Evolutionary conservation across 2,888 invertebrate species (phyloP), one percentile per base, ranked within the genome.

Genomic region (Rhyacophila evoluta): DNA sequence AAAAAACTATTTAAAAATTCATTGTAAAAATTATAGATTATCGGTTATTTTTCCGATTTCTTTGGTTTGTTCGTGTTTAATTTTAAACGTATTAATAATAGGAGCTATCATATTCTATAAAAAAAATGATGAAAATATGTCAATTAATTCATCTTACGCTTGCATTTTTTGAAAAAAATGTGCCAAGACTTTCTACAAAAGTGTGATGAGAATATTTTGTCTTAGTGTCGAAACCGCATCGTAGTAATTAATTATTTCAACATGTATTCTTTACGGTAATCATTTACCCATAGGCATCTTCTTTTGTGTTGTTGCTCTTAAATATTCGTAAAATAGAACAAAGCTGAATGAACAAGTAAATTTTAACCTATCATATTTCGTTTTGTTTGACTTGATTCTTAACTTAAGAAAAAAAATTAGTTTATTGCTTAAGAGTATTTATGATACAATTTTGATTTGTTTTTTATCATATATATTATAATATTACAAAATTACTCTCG

Each of bases 381-480:
- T 55, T 55, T 55, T 25, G 55, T 25, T 70, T 69, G 75, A 69
- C 36, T 75, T 70, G 72, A 72, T 69, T 72, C 78, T 78, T 74
- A 72, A 76, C 67, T 77, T 79, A 79, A 79, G 76, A 79, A 79
- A 79, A 6, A 79, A 79, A 77, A 79, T 79, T 72, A 79, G 27
- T 79, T 76, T 79, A 77, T 79, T 77, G 79, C 79, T 79, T 72
- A 79, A 25, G 41, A 75, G 38, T 78, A 76, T 69, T 38, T 77
- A 77, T 77, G 19, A 69, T 74, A 74, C 74, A 74, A n/a, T 74
- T 41, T 55, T 55, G 55, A 19, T 55, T 55, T 55, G 55, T 55
- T 55, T 55, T 55, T 55, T 8, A 19, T 55, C 68, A 70, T 75
- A 25, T 71, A 75, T 70, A 70, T 75, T 41, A 72, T 39, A 72